Evolutionary conservation across 2,888 invertebrate species (phyloP), one percentile per base, ranked within the genome.

Genomic region (Brenthis daphne): DNA sequence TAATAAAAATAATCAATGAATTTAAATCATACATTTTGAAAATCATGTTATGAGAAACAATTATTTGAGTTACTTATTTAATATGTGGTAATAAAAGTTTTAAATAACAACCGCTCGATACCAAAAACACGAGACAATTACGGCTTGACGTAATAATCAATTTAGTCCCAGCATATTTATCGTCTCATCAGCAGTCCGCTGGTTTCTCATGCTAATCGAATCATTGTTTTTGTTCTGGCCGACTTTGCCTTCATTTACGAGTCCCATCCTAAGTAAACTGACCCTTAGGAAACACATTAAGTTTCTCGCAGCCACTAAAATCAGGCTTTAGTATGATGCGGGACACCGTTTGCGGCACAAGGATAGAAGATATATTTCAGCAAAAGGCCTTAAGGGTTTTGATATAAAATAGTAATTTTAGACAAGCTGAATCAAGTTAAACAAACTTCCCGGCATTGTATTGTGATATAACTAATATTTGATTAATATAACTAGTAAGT

Each of bases 181-280:
- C 72, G 69, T 73, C 70, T 73, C 72, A 75, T 77, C 76, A 72
- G 72, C 60, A 70, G 60, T 60, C 65, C 60, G 69, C 73, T 55
- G 65, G 72, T 69, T 73, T 75, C 73, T 70, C 68, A 76, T 75
- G 76, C 73, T 81, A 80, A 82, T 81, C 78, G 75, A 79, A 80
- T 80, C 74, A 77, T 76, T 80, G 78, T 81, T 80, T 81, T 79
- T 77, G 78, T 80, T 80, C 77, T 69, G 70, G 64, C 73, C 67
- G 76, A 79, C 77, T 80, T 79, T 74, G 74, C 69, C 77, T 76
- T 77, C 75, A 80, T 78, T 79, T 74, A 67, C 68, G 73, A 69
- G 56, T 67, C 75, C 69, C 66, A 76, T 78, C 82, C 81, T 82
- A 80, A 82, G 74, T 76, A 79, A 80, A 82, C 79, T 76, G 57